phyloP scores from a whole-genome alignment of 2,113 vertebrate species.

The Alosa alosa region DNA sequence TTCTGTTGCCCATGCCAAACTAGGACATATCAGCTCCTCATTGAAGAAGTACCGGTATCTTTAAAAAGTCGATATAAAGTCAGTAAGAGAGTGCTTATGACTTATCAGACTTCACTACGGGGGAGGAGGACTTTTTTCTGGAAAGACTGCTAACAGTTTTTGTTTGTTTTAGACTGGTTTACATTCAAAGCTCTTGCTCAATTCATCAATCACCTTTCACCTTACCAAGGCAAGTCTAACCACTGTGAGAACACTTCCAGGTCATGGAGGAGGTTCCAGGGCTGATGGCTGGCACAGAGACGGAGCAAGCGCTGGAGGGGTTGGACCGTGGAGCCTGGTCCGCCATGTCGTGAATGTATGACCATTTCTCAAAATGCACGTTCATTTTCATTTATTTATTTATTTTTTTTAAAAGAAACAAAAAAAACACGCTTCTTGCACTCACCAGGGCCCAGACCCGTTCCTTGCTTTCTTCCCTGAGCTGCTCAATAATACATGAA shows the following conservation, averaged over 20 bases:
- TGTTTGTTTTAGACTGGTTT: constrained; percentile 17
- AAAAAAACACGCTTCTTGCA: constrained; percentile 39
- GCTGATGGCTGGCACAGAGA: not conserved
- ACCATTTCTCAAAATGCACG: constrained; percentile 59
- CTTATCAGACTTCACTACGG: not conserved
- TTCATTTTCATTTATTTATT: constrained; percentile 48
- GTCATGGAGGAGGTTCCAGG: not conserved
- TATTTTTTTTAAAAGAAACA: not conserved
- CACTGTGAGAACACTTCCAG: constrained; percentile 41
- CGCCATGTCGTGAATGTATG: constrained; percentile 74
- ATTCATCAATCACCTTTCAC: not conserved
- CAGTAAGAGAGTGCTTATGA: not conserved
- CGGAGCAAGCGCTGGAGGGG: not conserved
- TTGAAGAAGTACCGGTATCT: not conserved
- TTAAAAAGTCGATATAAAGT: not conserved
- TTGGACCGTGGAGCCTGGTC: constrained; percentile 45
- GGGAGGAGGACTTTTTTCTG: not conserved
- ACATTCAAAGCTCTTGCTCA: constrained; percentile 6
- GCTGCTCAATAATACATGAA: not conserved
- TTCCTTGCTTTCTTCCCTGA: not conserved
- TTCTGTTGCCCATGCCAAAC: constrained; percentile 10
- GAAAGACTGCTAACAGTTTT: not conserved
- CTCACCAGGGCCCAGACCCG: constrained; percentile 34
- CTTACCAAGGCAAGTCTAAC: constrained; percentile 24
- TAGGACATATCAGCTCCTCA: not conserved